Conservation (phyloP, 2,113 vertebrate genomes). For the cat (Felis catus) region F.catus_Fca126_mat1.0 CM031419.1:18306501-18307000, state of each 20-base stretch:
- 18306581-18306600: not conserved
- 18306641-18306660: not conserved
- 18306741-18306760: rapidly evolving
- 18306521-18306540: not conserved
- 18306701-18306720: not conserved
- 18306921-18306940: not conserved
- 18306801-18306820: not conserved
- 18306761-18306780: not conserved
- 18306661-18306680: not conserved
- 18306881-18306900: not conserved
- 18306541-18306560: not conserved
- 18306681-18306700: not conserved
- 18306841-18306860: not conserved
- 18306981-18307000: not conserved
- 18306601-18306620: not conserved
- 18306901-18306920: not conserved
- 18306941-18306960: not conserved
- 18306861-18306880: not conserved
- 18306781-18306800: not conserved
- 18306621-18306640: rapidly evolving
- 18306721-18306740: rapidly evolving
- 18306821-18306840: not conserved
- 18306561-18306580: not conserved
- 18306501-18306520: not conserved
- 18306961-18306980: not conserved